phyloP scores from a whole-genome alignment of 2,113 vertebrate genomes.

The Etia nguti region DNA sequence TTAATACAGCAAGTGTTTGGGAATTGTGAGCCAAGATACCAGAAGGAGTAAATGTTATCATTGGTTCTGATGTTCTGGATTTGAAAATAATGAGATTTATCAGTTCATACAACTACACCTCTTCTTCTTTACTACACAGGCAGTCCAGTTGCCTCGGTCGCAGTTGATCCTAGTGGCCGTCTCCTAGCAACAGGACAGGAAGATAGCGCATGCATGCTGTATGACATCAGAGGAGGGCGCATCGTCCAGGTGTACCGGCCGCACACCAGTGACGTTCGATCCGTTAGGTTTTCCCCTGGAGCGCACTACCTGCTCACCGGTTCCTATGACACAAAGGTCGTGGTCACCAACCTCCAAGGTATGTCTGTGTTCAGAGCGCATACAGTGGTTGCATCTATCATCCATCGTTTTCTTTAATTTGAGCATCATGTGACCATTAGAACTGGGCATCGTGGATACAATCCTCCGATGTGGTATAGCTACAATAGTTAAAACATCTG shows the following conservation, averaged over 20 bases:
- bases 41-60: background rate
- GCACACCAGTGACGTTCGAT: conserved; percentile 89
- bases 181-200: conserved; percentile 95
- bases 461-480: background rate
- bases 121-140: conserved; percentile 65
- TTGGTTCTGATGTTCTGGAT: background rate
- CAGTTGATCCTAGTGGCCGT: conserved; percentile 93
- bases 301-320: conserved; percentile 96
- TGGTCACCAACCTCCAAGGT: conserved; percentile 96
- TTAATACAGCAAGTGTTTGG: background rate
- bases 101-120: background rate
- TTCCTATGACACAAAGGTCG: conserved; percentile 94
- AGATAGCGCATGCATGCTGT: conserved; percentile 96
- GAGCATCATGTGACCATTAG: background rate
- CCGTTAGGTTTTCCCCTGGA: conserved; percentile 93
- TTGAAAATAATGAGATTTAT: background rate
- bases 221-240: conserved; percentile 93
- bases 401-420: background rate
- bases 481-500: background rate
- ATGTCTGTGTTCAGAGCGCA: background rate
- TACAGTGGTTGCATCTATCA: background rate
- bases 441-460: too few species aligned
- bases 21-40: background rate
- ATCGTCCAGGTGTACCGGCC: conserved; percentile 96
- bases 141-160: conserved; percentile 94